These are phyloP conservation scores for Lithobates sylvaticus DNA, from an alignment of 2,797 vertebrate genomes.

Conservation along the genomic window DNA sequence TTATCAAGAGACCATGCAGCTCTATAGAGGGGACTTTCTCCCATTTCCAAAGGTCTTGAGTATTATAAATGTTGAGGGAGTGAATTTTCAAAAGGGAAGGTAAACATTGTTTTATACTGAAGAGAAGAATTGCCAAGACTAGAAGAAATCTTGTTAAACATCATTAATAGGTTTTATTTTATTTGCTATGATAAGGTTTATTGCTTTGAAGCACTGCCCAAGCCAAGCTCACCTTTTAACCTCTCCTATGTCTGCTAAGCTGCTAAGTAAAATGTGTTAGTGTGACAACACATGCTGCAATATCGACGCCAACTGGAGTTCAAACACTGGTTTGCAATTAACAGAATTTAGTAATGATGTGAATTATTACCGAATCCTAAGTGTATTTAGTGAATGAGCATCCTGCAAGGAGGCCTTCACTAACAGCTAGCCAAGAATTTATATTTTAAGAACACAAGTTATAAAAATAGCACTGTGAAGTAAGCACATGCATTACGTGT, in stretches of 20 bases:
- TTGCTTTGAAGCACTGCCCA: slow-evolving; percentile 57
- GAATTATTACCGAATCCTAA: no score
- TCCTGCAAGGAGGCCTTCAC: no score
- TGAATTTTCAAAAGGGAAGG: slow-evolving; percentile 46
- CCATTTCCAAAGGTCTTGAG: slow-evolving; percentile 1
- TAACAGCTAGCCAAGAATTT: no score
- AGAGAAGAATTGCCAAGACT: slow-evolving; percentile 55
- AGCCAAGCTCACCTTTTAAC: slow-evolving; percentile 58
- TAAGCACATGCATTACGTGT: no score
- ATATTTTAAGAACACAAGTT: no score
- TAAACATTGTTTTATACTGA: slow-evolving; percentile 51
- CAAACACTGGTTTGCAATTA: no score
- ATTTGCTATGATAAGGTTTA: slow-evolving; percentile 63
- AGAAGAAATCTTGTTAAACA: slow-evolving; percentile 56
- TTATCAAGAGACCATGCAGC: not conserved
- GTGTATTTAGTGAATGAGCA: no score
- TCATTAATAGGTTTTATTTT: slow-evolving; percentile 61
- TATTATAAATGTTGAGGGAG: slow-evolving; percentile 32
- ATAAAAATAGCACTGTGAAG: no score
- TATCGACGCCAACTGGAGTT: no score
- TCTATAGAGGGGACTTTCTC: slow-evolving; percentile 22
- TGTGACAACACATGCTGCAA: no score
- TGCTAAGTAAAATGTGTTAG: no score
- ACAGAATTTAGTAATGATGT: no score
- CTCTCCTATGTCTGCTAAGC: slow-evolving; percentile 34